Base-by-base conservation (phyloP, 2,888 invertebrate genomes). In the Hydroisotoma schaefferi region DNA sequence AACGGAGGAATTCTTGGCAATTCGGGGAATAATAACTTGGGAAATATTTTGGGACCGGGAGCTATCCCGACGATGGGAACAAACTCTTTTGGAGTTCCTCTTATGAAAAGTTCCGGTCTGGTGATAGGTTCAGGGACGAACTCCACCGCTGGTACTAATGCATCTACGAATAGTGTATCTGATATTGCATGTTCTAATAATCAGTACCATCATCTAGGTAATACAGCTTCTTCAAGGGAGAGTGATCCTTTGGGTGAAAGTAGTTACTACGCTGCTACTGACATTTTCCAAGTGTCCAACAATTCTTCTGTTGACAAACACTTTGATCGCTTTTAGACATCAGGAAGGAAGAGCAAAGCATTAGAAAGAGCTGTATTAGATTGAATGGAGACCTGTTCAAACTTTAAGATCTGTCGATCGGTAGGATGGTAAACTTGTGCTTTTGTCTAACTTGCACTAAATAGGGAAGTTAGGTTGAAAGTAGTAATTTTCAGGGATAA, bases 201-300 rank as follows among this genome's bases (percentile, higher is more conserved):
- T 49, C 49, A 49, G 26, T 37, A 28, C 29, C 44, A 46, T 58
- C 53, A 33, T 18, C 44, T 26, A 22, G 46, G 44, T 40, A 56
- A 48, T 43, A n/a, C n/a, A n/a, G n/a, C n/a, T n/a, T n/a, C n/a
- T n/a, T n/a, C n/a, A n/a, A 29, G 59, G 25, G 57, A 54, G 27
- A 44, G 52, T 22, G 55, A 59, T 59, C 56, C 59, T 28, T 23
- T 61, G 37, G 56, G 59, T 28, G 68, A 71, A 63, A 71, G 68
- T 63, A 71, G 67, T 68, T 71, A 71, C 63, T 71, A 71, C 59
- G 71, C 71, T 51, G 71, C 71, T 54, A 71, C 71, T 25, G 71
- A 71, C 61, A 71, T 71, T 68, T 71, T 71, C 65, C 68, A 70
- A 61, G 62, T 64, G 54, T 65, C 67, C 40, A n/a, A n/a, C n/a